Base-by-base conservation (phyloP, 1,140 invertebrate genomes). In the Pseudomyrmex flavicornis region DNA sequence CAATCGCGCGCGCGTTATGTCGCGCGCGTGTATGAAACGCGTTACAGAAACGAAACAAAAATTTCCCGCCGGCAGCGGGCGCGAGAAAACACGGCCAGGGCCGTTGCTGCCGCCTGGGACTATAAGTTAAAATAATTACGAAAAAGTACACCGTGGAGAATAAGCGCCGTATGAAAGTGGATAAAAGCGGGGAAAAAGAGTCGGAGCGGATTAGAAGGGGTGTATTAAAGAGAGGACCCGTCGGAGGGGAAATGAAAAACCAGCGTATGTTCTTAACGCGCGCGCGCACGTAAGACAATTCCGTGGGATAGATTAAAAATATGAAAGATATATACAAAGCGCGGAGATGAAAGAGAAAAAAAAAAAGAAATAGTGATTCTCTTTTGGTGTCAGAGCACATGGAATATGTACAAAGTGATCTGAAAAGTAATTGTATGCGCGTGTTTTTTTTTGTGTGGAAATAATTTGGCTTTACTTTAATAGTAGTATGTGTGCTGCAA, bases 61-160 rank as follows among this genome's bases (percentile, higher is more conserved):
- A 80, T 80, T 35, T 80, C 76, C 20, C 56, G 66, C 46, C 54
- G 10, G 54, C 44, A 44, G 66, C 46, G 54, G 10, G 54, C 44
- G 66, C 59, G 68, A 80, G 76, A 10, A 22, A 72, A 72, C 44
- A 44, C 66, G 44, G 54, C 44, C 44, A 54, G 54, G 70, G 52
- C 76, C 69, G 66, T 70, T 80, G 70, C 44, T 52, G 26, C 26
- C 26, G 26, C 26, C 26, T 26, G 66, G 66, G 54, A 35, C 63
- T 66, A 54, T 80, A 80, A 80, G 76, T 72, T 80, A 80, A 80
- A 80, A 80, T 80, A 80, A 80, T 80, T 80, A 80, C 76, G 66
- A 80, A 80, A 80, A 80, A 72, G 76, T 80, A 80, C 44, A 80
- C 76, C 54, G 66, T 72, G 10, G 76, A 70, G 76, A 66, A 80